Conservation (phyloP, 1,140 invertebrate genomes). For the Hydropsyche tenuis region DNA sequence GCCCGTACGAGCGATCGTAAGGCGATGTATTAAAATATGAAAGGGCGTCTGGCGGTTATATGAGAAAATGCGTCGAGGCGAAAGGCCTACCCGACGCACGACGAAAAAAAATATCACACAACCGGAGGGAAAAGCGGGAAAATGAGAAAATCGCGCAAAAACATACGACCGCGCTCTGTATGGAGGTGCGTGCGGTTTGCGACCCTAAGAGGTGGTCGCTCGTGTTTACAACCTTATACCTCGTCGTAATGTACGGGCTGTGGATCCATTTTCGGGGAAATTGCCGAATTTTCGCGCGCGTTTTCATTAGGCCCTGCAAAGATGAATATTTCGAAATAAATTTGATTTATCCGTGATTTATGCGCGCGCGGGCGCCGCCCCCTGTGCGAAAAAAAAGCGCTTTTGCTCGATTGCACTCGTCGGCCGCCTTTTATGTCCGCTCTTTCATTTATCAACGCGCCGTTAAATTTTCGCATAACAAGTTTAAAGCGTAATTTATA, state of each 20-base stretch:
- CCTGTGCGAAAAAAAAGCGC: background rate
- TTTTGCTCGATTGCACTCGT: conserved; percentile 3
- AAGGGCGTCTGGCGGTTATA: conserved; percentile 25
- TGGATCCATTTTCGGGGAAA: background rate
- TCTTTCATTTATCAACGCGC: conserved; percentile 11
- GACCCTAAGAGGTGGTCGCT: background rate
- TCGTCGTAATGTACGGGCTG: no score
- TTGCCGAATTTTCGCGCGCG: conserved; percentile 27
- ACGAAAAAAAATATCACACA: no score
- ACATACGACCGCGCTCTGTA: conserved; percentile 1
- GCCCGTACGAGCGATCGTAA: conserved; percentile 19
- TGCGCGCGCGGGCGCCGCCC: background rate
- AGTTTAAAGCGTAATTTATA: conserved; percentile 19
- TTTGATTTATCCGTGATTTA: conserved; percentile 29
- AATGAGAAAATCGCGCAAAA: conserved; percentile 35
- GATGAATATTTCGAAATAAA: conserved; percentile 26
- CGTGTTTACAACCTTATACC: background rate
- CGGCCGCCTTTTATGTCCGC: conserved; percentile 2
- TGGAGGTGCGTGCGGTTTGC: background rate
- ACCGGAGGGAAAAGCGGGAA: conserved; percentile 9
- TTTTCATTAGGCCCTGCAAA: conserved; percentile 26
- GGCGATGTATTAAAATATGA: conserved; percentile 34
- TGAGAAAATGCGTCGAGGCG: conserved; percentile 26
- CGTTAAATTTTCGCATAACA: conserved; percentile 18
- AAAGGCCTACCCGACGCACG: background rate